Evolutionary conservation across 2,888 invertebrate species (phyloP).

Genomic region (Xanthorhoe spadicearia): DNA sequence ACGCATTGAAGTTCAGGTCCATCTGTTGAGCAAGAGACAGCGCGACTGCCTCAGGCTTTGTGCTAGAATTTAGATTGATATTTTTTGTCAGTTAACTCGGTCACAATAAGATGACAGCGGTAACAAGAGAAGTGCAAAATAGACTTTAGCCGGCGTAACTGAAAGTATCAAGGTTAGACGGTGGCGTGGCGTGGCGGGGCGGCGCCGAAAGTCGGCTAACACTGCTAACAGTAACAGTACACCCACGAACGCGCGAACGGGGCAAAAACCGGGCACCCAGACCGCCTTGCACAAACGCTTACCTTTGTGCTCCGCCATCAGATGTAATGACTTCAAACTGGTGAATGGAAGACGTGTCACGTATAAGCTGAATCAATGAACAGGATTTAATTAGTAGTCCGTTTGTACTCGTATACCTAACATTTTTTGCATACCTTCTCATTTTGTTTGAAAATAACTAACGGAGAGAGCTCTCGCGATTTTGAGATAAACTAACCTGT

Average conservation of each 20-base stretch:
- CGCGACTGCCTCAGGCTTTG: conserved; percentile 78
- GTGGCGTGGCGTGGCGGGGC: conserved; percentile 68
- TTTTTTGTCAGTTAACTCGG: conserved; percentile 83
- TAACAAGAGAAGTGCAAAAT: conserved; percentile 84
- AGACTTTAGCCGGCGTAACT: conserved; percentile 74
- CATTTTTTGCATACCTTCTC: conserved; percentile 38
- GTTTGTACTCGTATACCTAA: conserved; percentile 51
- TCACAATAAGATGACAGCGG: conserved; percentile 82
- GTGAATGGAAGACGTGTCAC: conserved; percentile 71
- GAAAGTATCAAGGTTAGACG: conserved; percentile 83
- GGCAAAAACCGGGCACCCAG: conserved; percentile 74
- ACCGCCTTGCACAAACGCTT: conserved; percentile 60
- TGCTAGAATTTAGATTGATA: conserved; percentile 85
- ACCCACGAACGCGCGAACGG: conserved; percentile 66
- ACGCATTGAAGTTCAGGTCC: conserved; percentile 34
- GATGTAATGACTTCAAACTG: conserved; percentile 72
- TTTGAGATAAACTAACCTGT: conserved; percentile 53
- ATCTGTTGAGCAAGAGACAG: conserved; percentile 68
- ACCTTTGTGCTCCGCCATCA: conserved; percentile 73
- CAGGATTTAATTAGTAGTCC: conserved; percentile 69
- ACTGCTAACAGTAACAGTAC: conserved; percentile 81
- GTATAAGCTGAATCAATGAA: conserved; percentile 58
- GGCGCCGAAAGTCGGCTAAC: conserved; percentile 80
- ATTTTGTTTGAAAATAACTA: conserved; percentile 49
- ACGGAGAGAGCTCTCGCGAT: conserved; percentile 60